Evolutionary conservation across 2,797 vertebrate species (phyloP), one percentile per base, ranked within the genome.

Genomic region (Sebastes reedi): DNA sequence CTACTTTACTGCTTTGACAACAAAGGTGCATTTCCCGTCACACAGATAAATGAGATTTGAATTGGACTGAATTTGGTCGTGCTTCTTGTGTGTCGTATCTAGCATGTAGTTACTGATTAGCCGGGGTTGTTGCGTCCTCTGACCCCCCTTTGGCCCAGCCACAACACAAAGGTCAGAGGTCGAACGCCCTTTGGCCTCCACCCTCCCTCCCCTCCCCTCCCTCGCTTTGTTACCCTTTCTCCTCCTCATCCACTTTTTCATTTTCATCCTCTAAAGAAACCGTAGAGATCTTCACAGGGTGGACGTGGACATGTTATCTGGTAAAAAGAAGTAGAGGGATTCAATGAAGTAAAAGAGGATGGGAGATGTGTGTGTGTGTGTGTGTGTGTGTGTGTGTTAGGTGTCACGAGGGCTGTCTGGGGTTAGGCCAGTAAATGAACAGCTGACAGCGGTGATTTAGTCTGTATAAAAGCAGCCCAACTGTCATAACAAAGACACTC

Each of bases 361-460:
- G 80, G 36, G 36, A 39, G 79, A 79, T 87, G 74, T 72, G 56
- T 80, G 65, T 80, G 74, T 75, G 69, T 82, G 67, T 69, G 39
- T 71, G 60, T 80, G 65, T 80, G 74, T 72, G 69, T 82, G 67
- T 68, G 50, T 68, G 79, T 67, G 77, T 64, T 77, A 69, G 78
- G 77, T 93, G 90, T 91, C 91, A 91, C 72, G 18, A 88, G 81
- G 90, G 68, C 70, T 89, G 91, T 90, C 92, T 90, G 92, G 92
- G 93, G 94, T 95, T 93, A 95, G 92, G 88, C 93, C 90, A 79
- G 89, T 89, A 94, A 95, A 96, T 95, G 95, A 96, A 96, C 95
- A 96, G 95, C 95, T 96, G 95, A 96, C 93, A 94, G 93, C 80
- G 78, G 93, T 94, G 94, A 95, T 96, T 95, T 95, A 95, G 94